Percentiles rank a stretch among this genome's conserved stretches.
Conservation (phyloP, 2,113 vertebrate genomes). For the Pipra filicauda region DNA sequence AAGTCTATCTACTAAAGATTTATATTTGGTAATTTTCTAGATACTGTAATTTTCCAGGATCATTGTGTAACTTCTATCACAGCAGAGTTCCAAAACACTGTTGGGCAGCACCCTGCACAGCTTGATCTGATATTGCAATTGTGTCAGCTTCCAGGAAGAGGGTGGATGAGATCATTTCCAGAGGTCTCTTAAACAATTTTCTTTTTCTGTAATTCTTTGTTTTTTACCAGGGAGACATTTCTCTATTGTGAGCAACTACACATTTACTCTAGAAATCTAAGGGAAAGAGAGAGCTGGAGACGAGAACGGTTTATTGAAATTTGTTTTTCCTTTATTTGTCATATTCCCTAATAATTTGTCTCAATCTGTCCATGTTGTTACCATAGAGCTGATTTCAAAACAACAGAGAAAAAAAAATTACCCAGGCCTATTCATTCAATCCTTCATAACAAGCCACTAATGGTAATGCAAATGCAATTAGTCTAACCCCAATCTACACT, state of each 20-base stretch:
- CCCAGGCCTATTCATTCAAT: background rate
- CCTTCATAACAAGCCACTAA: background rate
- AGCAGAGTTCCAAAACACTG: background rate
- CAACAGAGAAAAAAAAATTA: background rate
- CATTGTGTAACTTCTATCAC: background rate
- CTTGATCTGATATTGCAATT: background rate
- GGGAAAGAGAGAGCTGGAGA: background rate
- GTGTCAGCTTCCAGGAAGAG: background rate
- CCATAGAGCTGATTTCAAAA: background rate
- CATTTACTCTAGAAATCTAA: background rate
- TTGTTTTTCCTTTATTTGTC: background rate
- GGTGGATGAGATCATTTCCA: background rate
- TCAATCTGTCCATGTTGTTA: background rate
- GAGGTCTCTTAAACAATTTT: background rate
- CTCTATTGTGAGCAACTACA: background rate
- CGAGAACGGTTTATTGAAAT: background rate
- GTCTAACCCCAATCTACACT: background rate
- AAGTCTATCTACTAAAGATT: background rate
- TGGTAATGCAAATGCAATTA: background rate
- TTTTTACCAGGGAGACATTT: background rate
- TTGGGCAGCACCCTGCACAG: background rate
- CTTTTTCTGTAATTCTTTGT: background rate
- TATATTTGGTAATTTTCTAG: background rate
- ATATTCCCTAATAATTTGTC: background rate
- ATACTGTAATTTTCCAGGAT: background rate